A percentile compares a stretch with the other conserved stretches of the same genome.
phyloP scores from a whole-genome alignment of 2,113 vertebrate species.

The Empidonax alnorum region DNA sequence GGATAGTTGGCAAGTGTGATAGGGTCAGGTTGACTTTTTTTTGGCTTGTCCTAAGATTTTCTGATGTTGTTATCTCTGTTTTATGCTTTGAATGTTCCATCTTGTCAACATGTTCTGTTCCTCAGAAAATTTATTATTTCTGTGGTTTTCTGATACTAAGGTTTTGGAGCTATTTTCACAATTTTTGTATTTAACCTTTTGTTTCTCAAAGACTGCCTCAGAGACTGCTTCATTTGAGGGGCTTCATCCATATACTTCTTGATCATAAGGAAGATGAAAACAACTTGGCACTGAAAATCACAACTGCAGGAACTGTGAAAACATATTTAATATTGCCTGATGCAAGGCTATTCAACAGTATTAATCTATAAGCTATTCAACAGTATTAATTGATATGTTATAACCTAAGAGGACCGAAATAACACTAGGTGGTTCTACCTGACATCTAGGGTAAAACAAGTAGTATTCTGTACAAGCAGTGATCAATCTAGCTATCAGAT shows the following conservation, averaged over 20 bases:
- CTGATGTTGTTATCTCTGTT: too few relatives aligned
- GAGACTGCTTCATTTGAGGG: too few relatives aligned
- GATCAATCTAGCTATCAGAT: neutral
- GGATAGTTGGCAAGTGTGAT: too few relatives aligned
- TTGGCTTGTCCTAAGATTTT: too few relatives aligned
- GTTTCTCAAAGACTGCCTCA: too few relatives aligned
- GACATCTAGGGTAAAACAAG: neutral
- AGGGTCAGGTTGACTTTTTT: too few relatives aligned
- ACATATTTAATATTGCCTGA: neutral
- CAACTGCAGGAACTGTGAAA: neutral
- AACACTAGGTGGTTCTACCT: neutral
- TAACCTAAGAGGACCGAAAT: neutral
- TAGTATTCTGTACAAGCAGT: neutral
- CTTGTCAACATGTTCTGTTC: too few relatives aligned
- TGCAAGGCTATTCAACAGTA: neutral
- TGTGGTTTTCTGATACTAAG: too few relatives aligned
- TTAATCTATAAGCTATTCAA: neutral
- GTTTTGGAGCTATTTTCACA: too few relatives aligned
- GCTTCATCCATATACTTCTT: neutral
- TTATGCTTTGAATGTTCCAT: too few relatives aligned
- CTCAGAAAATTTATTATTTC: too few relatives aligned
- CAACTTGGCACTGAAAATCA: neutral
- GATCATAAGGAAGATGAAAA: neutral
- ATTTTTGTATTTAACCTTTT: too few relatives aligned
- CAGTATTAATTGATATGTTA: neutral